Evolutionary conservation across 23 tunicate genomes (phyloP).

Genomic region (Clavelina lepadiformis): DNA sequence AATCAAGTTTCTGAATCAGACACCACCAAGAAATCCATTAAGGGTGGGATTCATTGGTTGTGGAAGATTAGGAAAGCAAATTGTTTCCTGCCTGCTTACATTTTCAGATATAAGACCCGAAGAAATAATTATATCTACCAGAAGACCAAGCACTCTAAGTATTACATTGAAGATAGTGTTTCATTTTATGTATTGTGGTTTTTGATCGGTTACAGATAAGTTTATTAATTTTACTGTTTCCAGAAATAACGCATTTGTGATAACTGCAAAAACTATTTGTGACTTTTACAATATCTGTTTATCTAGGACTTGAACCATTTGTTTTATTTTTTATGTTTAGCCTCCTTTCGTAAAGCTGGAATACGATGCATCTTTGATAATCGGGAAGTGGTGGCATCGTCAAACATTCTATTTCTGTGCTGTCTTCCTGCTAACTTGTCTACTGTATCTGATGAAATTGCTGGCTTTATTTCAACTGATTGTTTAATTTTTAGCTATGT

Average conservation of each 20-base stretch:
- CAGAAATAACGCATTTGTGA: too few relatives aligned
- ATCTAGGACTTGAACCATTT: neutral
- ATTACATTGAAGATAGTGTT: too few relatives aligned
- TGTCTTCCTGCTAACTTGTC: constrained; percentile 63
- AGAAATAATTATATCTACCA: constrained; percentile 69
- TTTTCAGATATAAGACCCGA: constrained; percentile 61
- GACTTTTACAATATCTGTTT: neutral
- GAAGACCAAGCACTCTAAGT: constrained; percentile 64
- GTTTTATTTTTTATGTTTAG: constrained; percentile 16
- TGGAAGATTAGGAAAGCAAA: constrained; percentile 82
- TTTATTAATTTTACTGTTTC: neutral
- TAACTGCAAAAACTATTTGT: too few relatives aligned
- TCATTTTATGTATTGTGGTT: too few relatives aligned
- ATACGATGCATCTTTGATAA: constrained; percentile 65
- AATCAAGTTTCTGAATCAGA: constrained; percentile 48
- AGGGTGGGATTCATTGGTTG: constrained; percentile 81
- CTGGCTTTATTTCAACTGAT: constrained; percentile 34
- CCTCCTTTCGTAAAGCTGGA: constrained; percentile 58
- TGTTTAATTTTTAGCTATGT: constrained; percentile 56
- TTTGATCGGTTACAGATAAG: neutral
- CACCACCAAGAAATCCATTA: constrained; percentile 42
- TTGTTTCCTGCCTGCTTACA: constrained; percentile 43
- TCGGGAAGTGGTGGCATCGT: constrained; percentile 35
- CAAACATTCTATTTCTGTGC: constrained; percentile 58
- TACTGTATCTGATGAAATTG: constrained; percentile 41